Evolutionary conservation across 2,113 vertebrate species (phyloP), one percentile per base, ranked within the genome.

Genomic region (Oncorhynchus clarkii): DNA sequence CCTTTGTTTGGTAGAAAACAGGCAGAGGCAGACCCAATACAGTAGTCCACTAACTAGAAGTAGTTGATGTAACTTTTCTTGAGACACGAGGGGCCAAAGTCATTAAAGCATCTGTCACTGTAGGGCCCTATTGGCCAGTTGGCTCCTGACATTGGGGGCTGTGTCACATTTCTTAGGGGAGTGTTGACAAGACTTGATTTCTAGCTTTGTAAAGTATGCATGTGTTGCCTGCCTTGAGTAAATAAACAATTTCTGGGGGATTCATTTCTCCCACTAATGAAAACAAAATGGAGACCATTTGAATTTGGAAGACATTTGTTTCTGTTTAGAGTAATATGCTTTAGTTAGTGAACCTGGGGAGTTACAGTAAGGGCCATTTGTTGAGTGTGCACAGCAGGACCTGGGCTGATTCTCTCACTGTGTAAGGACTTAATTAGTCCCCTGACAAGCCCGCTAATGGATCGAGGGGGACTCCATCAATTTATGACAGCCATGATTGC

Each of bases 401-500:
- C 71, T 75, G 77, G 82, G 78, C 65, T 67, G 76, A 71, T 82
- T 81, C 74, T 76, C 73, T 86, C 59, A 79, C 81, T 77, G 80
- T 79, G 75, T 76, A 71, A 87, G 81, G 81, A 82, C 85, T 83
- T 90, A 87, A 89, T 88, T 90, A 88, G 86, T 74, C 68, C 80
- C 87, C 78, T 80, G 84, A 88, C 86, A 89, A 90, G 91, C 59
- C 80, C 78, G 77, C 85, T 83, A 83, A 90, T 82, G 80, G 74
- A 80, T 77, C 79, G 78, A 75, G 77, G 78, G 82, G 81, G 84
- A 88, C 86, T 85, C 85, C 83, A 87, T 90, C 88, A 79, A 86
- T 90, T 91, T 88, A 87, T 90, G 89, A 92, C 90, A 87, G 86
- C 83, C 77, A 70, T 91, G 88, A 91, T 91, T 90, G 84, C 85